Base-by-base conservation (phyloP, 1,140 invertebrate genomes). In the Pteromalus puparum region DNA sequence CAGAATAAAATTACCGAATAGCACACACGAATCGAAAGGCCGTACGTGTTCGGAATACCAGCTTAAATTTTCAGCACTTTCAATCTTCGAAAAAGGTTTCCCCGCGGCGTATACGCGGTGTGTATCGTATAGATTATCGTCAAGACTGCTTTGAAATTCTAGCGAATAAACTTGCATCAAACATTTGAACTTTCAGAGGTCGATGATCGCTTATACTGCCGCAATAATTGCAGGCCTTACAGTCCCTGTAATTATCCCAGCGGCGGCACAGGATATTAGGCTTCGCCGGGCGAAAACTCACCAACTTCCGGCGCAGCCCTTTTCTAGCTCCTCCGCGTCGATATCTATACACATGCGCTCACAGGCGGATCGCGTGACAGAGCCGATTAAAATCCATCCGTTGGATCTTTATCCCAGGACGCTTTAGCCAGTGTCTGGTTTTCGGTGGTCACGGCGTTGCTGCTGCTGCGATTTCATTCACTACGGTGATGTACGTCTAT, bases 331-430 rank as follows among this genome's bases (percentile, higher is more conserved):
- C n/a, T 65, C n/a, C 15, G 0, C 65, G 65, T 26, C 65, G 65
- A 67, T 48, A 48, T 15, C 1, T 15, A 13, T 9, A 5, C 46
- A 18, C 46, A 9, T n/a, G 3, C 18, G 1, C 10, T 10, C 46
- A n/a, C n/a, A 46, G 10, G 42, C 42, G 12, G 6, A n/a, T 75
- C 38, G 73, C 73, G 73, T 75, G 73, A 18, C 42, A 46, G 18
- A 18, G 9, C 38, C 73, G 73, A 75, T 75, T 75, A 75, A 75
- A 75, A 75, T 75, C 73, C 73, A 75, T 7, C 21, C 73, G 18
- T 10, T 38, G 38, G 73, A 42, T 75, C 21, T 38, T 75, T 75
- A 46, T 75, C 73, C 73, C 34, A 21, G 21, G 73, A n/a, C 73
- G 34, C n/a, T 75, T 46, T 75, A 30, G 73, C 73, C 38, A 15